These are phyloP conservation scores for Callospermophilus lateralis DNA, from an alignment of 2,113 vertebrate genomes.

Conservation along the genomic window DNA sequence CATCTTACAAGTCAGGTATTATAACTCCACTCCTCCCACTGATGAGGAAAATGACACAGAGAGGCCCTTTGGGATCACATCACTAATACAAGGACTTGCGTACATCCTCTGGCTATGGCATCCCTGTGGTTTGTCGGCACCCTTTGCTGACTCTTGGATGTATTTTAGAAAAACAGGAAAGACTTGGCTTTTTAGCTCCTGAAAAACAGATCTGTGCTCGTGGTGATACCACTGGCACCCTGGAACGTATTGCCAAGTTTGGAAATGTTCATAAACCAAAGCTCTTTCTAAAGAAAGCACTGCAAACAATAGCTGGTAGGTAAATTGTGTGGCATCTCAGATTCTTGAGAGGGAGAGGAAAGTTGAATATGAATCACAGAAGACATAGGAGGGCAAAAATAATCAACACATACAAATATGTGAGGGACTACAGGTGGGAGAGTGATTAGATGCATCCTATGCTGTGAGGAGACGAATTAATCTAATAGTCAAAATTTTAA, in stretches of 20 bases:
- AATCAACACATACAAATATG: background rate
- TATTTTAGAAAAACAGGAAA: background rate
- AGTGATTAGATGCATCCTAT: background rate
- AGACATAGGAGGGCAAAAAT: background rate
- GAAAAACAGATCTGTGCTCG: background rate
- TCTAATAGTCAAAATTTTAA: background rate
- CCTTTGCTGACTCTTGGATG: background rate
- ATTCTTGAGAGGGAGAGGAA: background rate
- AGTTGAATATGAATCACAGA: background rate
- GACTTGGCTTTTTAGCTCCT: background rate
- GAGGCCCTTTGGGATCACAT: background rate
- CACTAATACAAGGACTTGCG: background rate
- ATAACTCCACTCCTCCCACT: background rate
- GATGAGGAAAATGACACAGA: background rate
- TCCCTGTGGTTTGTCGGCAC: background rate
- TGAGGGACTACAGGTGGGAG: background rate
- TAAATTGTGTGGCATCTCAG: background rate
- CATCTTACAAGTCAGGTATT: background rate
- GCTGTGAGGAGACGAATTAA: slow-evolving; percentile 26
- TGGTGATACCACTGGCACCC: background rate
- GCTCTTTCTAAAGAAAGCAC: background rate
- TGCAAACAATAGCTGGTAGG: background rate
- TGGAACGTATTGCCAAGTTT: background rate
- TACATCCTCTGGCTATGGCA: background rate
- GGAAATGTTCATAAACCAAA: background rate